Base-by-base conservation (phyloP, 2,113 vertebrate genomes). In the Myiozetetes cayanensis region DNA sequence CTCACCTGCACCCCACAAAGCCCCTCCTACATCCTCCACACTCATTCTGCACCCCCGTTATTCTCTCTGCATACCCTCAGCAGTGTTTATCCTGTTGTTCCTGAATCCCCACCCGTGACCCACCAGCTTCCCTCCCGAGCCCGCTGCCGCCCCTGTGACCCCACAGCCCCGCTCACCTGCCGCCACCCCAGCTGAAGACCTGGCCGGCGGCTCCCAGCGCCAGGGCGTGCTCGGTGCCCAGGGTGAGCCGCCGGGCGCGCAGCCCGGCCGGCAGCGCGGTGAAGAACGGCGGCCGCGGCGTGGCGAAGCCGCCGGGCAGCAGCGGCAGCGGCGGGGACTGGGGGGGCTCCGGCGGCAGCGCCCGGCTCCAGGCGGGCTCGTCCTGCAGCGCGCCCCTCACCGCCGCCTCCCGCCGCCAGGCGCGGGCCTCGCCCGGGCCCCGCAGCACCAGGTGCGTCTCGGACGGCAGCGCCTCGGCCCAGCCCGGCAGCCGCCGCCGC, bases 131-230 rank as follows among this genome's bases (percentile, higher is more conserved):
- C 77, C 20, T 62, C 59, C 25, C 15, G 35, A 37, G 24, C 39
- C 37, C 18, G 2, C 43, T 12, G 43, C 44, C 20, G 2, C 8
- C 25, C 43, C 22, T 3, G 53, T 6, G 14, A 4, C 21, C 23
- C 44, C 28, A 2, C 25, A 25, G 24, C 15, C 43, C 6, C 5
- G 27, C 97, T 96, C 95, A 99, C 99, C 99, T 98, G 86, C 99
- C 98, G 7, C 97, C 89, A 58, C 99, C 99, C 99, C 99, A 99
- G 59, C 98, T 97, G 91, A 98, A 98, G 62, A 99, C 95, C 24
- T 96, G 94, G 35, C 98, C 98, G 8, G 75, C 75, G 5, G 66
- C 77, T 11, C 90, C 98, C 77, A 99, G 98, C 12, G 98, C 96
- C 37, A 99, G 10, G 6, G 72, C 98, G 31, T 99, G 99, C 55